Percentiles rank a stretch among this genome's conserved stretches.
These are phyloP conservation scores for Sebastes nivosus DNA, from an alignment of 2,797 vertebrate species.

Conservation along the genomic window DNA sequence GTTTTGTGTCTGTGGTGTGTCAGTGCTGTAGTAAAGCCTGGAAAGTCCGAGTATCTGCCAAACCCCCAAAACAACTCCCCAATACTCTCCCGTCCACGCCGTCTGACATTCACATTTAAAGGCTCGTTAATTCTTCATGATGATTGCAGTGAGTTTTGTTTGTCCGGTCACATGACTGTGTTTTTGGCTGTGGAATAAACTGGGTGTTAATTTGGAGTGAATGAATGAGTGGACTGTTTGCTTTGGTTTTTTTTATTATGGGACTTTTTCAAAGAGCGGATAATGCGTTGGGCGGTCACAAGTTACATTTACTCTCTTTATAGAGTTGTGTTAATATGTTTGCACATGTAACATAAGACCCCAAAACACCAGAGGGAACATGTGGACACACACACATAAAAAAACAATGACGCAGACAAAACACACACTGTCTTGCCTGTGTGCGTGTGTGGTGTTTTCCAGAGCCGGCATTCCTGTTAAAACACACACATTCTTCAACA, in stretches of 20 bases:
- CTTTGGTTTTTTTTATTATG: background rate
- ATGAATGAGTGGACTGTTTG: conserved; percentile 39
- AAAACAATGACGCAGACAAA: conserved; percentile 11
- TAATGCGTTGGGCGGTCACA: background rate
- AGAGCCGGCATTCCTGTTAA: conserved; percentile 24
- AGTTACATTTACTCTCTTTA: background rate
- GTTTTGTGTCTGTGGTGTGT: background rate
- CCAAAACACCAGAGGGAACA: background rate
- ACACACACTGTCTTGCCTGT: background rate
- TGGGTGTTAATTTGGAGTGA: background rate
- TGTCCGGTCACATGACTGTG: background rate
- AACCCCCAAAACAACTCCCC: background rate
- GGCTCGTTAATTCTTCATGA: background rate
- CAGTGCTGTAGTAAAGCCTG: background rate
- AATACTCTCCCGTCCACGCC: background rate
- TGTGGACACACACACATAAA: background rate
- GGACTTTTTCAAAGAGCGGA: background rate
- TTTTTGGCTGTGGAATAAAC: background rate
- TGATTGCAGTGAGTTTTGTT: background rate
- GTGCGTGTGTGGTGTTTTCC: conserved; percentile 2
- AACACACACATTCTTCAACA: conserved; percentile 61
- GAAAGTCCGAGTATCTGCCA: conserved; percentile 4
- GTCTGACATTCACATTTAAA: background rate
- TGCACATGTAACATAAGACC: background rate
- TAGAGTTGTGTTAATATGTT: background rate